Evolutionary conservation across 2,888 invertebrate species (phyloP).

Genomic region (Drosophila paucipuncta): DNA sequence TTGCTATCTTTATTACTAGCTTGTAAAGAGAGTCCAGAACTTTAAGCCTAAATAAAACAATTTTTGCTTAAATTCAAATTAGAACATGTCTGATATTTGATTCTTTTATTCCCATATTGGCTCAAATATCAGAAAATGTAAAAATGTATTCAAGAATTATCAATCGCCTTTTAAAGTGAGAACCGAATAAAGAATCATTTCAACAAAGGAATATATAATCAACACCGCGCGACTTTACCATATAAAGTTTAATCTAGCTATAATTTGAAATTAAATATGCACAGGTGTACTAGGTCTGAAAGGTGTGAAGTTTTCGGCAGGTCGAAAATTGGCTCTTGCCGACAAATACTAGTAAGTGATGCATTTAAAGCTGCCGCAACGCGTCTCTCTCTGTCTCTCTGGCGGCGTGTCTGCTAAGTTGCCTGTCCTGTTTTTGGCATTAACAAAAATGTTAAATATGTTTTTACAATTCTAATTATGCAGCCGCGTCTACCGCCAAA

Average conservation of each 20-base stretch:
- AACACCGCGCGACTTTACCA: not conserved
- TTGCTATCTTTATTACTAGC: not conserved
- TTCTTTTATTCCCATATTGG: not conserved
- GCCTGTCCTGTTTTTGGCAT: constrained; percentile 28
- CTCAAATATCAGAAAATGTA: not conserved
- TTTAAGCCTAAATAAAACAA: not conserved
- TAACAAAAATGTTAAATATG: constrained; percentile 58
- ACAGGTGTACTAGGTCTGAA: not conserved
- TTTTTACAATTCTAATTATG: constrained; percentile 79
- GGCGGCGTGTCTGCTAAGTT: not conserved
- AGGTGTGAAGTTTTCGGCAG: not conserved
- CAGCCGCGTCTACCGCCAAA: constrained; percentile 73
- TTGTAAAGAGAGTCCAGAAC: not conserved
- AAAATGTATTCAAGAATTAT: not conserved
- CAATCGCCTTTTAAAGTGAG: not conserved
- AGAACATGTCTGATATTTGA: not conserved
- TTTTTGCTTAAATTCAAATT: not conserved
- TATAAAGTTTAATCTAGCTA: not conserved
- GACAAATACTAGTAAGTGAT: not conserved
- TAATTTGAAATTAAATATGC: not conserved
- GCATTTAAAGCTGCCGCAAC: not conserved
- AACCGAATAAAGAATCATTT: not conserved
- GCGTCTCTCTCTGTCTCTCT: not conserved
- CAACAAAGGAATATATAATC: not conserved
- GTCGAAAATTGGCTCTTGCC: not conserved